These are phyloP conservation scores for Cydia fagiglandana DNA, from an alignment of 1,140 invertebrate genomes.

Conservation along the genomic window DNA sequence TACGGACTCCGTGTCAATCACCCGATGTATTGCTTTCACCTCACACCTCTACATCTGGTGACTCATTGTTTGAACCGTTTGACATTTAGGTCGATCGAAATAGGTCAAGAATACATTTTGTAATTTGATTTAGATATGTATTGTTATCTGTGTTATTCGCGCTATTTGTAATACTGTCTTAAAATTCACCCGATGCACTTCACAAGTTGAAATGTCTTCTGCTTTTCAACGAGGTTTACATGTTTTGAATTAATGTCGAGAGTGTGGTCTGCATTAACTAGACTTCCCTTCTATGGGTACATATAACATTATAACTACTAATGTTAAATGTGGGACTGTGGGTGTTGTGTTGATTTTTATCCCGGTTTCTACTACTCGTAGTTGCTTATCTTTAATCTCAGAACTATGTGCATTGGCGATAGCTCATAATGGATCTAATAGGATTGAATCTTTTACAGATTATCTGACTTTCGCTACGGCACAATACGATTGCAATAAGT, in stretches of 20 bases:
- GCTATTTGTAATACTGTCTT: not conserved
- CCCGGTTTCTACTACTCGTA: not conserved
- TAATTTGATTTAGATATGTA: conserved; percentile 34
- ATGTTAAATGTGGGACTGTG: not conserved
- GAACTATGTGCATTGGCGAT: not conserved
- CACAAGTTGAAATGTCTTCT: conserved; percentile 3
- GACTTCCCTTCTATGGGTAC: not conserved
- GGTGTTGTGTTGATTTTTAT: not conserved
- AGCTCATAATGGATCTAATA: not conserved
- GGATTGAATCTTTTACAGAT: not conserved
- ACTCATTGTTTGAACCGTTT: conserved; percentile 53
- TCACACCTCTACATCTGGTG: conserved; percentile 38
- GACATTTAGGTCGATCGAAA: conserved; percentile 57
- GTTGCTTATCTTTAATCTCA: not conserved
- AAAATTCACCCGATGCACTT: not conserved
- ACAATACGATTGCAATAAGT: conserved; percentile 8
- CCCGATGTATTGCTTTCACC: conserved; percentile 54
- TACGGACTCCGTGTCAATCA: conserved; percentile 54
- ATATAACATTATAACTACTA: not conserved
- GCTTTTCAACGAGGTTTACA: conserved; percentile 6
- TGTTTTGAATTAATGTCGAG: conserved; percentile 13
- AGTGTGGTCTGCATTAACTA: not conserved
- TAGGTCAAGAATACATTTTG: conserved; percentile 60
- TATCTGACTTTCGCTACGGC: conserved; percentile 12
- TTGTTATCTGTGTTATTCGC: conserved; percentile 17